Evolutionary conservation across 2,888 invertebrate genomes (phyloP), one percentile per base, ranked within the genome.

Genomic region (Elmis aenea): DNA sequence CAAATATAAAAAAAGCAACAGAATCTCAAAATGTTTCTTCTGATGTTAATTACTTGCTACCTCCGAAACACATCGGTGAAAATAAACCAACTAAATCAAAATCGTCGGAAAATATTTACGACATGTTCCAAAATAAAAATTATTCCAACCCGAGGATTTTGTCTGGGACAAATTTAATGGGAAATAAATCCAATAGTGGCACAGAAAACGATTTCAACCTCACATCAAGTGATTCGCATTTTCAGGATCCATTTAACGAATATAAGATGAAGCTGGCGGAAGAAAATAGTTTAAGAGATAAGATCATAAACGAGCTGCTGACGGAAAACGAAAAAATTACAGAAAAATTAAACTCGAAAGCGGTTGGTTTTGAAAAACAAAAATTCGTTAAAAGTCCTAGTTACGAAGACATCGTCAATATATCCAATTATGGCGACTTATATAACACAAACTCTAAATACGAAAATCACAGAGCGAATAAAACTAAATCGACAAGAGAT

Each of bases 241-340:
- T n/a, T n/a, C 5, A 42, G 26, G 35, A 25, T 8, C 42, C 36
- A 14, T 26, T 62, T 5, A 52, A 38, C 31, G 57, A 56, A 12
- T 65, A 64, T 42, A 56, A 57, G 33, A 26, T 52, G 29, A 58
- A 62, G 38, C 46, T 64, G 2, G 59, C 54, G n/a, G 58, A 59
- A 44, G 65, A 66, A 36, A 59, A 64, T 31, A 45, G 52, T 23
- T 28, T 64, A 13, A 42, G 64, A n/a, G 55, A 63, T 13, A 54
- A 57, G 38, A 64, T 64, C 10, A 64, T 66, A 25, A 55, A 59
- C 34, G 64, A 64, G 28, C 38, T 66, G 9, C 39, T 64, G 9
- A 47, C 48, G 20, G 62, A 64, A 44, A 63, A 63, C 26, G 62
- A 62, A 45, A 45, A 39, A 16, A 59, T 62, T 10, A 56, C 57